Evolutionary conservation across 2,113 vertebrate species (phyloP).

Genomic region (Sorex araneus): DNA sequence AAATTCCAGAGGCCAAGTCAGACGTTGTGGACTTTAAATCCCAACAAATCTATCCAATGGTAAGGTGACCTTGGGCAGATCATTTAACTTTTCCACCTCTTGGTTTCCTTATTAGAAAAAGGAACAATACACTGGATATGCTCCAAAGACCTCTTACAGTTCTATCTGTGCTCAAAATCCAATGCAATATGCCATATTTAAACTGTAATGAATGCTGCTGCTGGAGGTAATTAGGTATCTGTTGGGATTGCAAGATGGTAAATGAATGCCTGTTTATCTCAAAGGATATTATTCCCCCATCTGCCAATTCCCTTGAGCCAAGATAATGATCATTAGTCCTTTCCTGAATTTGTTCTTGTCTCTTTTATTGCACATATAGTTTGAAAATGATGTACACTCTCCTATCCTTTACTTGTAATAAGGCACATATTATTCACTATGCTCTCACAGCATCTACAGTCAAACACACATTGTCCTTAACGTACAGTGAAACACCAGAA

Average conservation of each 20-base stretch:
- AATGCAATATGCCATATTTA: slow-evolving; percentile 57
- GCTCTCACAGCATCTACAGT: neutral
- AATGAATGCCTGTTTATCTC: slow-evolving; percentile 73
- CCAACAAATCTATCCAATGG: neutral
- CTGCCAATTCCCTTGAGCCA: slow-evolving; percentile 72
- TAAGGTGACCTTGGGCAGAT: slow-evolving; percentile 19
- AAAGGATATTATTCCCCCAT: slow-evolving; percentile 74
- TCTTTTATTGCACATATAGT: slow-evolving; percentile 69
- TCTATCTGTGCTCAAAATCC: slow-evolving; percentile 33
- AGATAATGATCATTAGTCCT: slow-evolving; percentile 70
- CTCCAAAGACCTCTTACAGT: slow-evolving; percentile 20
- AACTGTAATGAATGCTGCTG: slow-evolving; percentile 68
- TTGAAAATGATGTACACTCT: slow-evolving; percentile 72
- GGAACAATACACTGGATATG: neutral
- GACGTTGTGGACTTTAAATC: neutral
- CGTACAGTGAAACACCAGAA: neutral
- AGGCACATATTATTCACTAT: slow-evolving; percentile 25
- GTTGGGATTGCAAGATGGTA: slow-evolving; percentile 71
- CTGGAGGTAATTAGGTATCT: slow-evolving; percentile 72
- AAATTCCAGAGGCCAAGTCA: neutral
- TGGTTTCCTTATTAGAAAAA: slow-evolving; percentile 35
- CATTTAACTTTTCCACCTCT: slow-evolving; percentile 50
- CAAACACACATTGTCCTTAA: neutral
- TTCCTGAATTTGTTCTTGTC: slow-evolving; percentile 67
- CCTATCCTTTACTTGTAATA: neutral